Conservation (phyloP, 2,113 vertebrate genomes). For the Tympanuchus pallidicinctus region DNA sequence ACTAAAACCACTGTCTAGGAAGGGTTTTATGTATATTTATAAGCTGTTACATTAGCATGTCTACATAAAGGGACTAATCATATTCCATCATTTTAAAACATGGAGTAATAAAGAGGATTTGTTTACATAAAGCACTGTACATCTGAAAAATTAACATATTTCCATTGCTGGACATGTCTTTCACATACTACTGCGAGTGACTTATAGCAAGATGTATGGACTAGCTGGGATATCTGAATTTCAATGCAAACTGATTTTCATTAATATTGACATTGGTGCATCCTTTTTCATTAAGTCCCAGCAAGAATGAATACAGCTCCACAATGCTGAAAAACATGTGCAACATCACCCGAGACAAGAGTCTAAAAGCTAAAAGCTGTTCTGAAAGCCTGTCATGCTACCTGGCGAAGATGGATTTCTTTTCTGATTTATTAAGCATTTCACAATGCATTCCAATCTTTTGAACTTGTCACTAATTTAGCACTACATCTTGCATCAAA, state of each 20-base stretch:
- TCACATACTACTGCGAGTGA: not conserved
- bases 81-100: not conserved
- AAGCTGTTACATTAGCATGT: not conserved
- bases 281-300: not conserved
- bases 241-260: not conserved
- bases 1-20: not conserved
- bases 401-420: not conserved
- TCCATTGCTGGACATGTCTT: not conserved
- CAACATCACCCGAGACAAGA: not conserved
- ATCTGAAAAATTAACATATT: not conserved
- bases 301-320: not conserved
- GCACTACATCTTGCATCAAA: not conserved
- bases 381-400: not conserved
- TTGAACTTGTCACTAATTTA: not conserved
- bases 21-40: not conserved
- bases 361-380: not conserved
- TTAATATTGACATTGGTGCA: not conserved
- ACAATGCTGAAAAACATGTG: not conserved
- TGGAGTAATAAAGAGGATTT: not conserved
- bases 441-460: not conserved
- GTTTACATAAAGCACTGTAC: not conserved
- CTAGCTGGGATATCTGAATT: not conserved
- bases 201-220: not conserved
- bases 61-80: not conserved
- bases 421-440: not conserved